Evolutionary conservation across 1,140 invertebrate genomes (phyloP), one percentile per base, ranked within the genome.

Genomic region (Melitaea cinxia): DNA sequence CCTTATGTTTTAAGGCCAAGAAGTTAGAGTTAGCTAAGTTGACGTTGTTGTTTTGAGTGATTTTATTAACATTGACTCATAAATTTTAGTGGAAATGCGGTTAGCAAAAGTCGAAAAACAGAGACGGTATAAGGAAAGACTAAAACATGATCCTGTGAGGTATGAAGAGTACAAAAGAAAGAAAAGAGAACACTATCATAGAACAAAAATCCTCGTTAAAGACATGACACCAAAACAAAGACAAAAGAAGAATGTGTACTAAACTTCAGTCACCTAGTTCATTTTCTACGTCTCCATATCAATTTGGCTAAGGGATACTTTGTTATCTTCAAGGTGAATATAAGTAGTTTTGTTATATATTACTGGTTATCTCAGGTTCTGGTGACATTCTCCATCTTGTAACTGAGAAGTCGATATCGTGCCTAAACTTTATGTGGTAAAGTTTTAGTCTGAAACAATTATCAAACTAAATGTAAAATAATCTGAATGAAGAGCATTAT

Each of bases 81-180:
- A n/a, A 15, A 42, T 42, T 42, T 2, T 9, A 42, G 37, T 17
- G 10, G 30, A 12, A 19, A 17, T 42, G 9, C 37, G 14, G 10
- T 39, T 55, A 39, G 56, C 60, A 30, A 4, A 15, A 1, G 42
- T 17, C 21, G 42, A 59, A 30, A 59, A 59, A 21, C 56, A 59
- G 49, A 10, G 39, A 28, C 24, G 56, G 19, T 56, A 64, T 14
- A 47, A 26, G 35, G 26, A 56, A 49, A 56, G 49, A 24, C 49
- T 57, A 28, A 64, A 30, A 28, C 12, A 9, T 17, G 15, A 49
- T 14, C 56, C 56, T 0, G 23, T 19, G 3, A 59, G 21, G 30
- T 30, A 47, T 30, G 54, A 53, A 30, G 58, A 39, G 56, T 15
- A 21, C 24, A 62, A 68, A 28, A 55, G 42, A 21, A 61, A 52